A percentile compares a stretch with the other conserved stretches of the same genome.
Conservation (phyloP, 1,140 invertebrate genomes). For the Whitmania pigra region DNA sequence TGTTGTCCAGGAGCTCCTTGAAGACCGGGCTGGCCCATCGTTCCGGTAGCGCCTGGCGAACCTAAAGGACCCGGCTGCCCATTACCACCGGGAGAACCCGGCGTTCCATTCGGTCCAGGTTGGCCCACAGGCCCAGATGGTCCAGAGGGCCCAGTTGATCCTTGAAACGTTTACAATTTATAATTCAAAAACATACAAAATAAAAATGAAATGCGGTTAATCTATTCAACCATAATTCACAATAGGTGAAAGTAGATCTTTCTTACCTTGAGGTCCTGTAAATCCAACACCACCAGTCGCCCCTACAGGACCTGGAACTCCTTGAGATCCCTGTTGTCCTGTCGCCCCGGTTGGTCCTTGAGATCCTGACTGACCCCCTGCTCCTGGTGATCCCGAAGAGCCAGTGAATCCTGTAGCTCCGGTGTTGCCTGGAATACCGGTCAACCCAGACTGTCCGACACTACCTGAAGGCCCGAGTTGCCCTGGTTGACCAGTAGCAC, state of each 20-base stretch:
- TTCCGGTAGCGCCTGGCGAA: not conserved
- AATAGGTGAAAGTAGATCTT: no score
- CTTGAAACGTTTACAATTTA: slow-evolving; percentile 4
- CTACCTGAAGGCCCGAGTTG: slow-evolving; percentile 11
- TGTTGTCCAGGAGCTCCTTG: slow-evolving; percentile 16
- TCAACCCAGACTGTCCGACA: not conserved
- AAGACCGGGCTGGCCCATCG: not conserved
- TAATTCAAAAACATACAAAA: not conserved
- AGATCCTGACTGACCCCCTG: not conserved
- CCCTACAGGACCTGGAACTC: not conserved
- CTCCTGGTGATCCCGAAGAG: not conserved
- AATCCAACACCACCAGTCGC: slow-evolving; percentile 15
- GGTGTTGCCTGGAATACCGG: not conserved
- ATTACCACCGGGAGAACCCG: not conserved
- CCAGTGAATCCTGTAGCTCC: not conserved
- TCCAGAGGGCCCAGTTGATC: slow-evolving; percentile 19
- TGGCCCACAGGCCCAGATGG: slow-evolving; percentile 14
- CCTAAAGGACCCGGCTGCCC: slow-evolving; percentile 17
- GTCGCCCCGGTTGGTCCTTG: not conserved
- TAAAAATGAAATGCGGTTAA: no score
- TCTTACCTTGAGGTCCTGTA: slow-evolving; percentile 16
- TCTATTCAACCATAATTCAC: no score
- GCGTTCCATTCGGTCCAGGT: slow-evolving; percentile 18
- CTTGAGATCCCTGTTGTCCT: not conserved
- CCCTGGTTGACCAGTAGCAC: slow-evolving; percentile 13